Percentiles rank a stretch among this genome's conserved stretches.
Conservation (phyloP, 2,797 vertebrate genomes). For the Oreonectes daqikongensis region DNA sequence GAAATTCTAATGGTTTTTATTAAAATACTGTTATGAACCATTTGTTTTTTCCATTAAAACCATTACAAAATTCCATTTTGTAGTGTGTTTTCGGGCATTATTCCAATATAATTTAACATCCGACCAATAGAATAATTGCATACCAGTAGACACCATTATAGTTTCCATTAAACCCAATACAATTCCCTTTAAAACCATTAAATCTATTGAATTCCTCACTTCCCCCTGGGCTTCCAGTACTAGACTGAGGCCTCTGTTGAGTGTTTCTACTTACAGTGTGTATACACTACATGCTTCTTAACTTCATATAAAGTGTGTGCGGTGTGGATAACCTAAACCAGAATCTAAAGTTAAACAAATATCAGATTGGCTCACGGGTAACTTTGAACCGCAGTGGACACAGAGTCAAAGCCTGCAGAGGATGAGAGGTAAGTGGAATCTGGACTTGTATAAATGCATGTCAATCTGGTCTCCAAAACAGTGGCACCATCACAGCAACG, state of each 20-base stretch:
- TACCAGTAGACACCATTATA: no score
- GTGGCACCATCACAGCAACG: constrained; percentile 40
- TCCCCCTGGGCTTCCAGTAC: background rate
- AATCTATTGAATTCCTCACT: background rate
- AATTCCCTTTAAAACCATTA: no score
- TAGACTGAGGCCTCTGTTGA: background rate
- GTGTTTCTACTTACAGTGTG: background rate
- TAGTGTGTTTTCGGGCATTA: no score
- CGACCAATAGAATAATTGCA: no score
- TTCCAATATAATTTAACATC: no score
- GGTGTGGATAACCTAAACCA: background rate
- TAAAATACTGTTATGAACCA: no score
- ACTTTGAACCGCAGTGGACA: background rate
- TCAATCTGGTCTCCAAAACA: constrained; percentile 55
- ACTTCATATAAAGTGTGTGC: background rate
- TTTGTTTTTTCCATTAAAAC: no score
- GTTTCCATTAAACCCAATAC: no score
- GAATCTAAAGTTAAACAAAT: background rate
- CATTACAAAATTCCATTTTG: no score
- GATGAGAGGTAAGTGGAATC: constrained; percentile 30
- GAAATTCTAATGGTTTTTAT: no score
- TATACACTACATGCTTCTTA: background rate
- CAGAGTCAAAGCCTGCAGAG: constrained; percentile 12
- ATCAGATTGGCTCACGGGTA: background rate
- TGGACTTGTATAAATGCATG: constrained; percentile 32